Evolutionary conservation across 2,888 invertebrate genomes (phyloP).

Genomic region (Julus scandinavius): DNA sequence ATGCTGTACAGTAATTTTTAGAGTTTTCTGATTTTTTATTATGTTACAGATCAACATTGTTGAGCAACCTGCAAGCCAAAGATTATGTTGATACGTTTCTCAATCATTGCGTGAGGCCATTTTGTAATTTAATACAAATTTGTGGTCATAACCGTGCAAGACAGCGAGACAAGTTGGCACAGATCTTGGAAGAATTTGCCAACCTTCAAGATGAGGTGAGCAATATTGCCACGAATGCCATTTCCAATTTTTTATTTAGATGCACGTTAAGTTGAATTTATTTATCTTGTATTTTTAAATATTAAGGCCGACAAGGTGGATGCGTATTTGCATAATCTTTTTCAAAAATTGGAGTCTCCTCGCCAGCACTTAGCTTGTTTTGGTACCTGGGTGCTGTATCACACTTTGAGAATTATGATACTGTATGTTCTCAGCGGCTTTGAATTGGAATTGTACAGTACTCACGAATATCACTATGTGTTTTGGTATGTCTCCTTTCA

Average conservation of each 20-base stretch:
- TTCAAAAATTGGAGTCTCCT: conserved; percentile 75
- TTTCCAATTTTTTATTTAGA: background rate
- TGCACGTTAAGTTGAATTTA: background rate
- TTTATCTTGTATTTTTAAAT: conserved; percentile 55
- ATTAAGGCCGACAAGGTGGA: conserved; percentile 88
- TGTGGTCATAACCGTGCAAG: conserved; percentile 96
- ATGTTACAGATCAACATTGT: conserved; percentile 57
- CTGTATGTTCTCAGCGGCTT: conserved; percentile 93
- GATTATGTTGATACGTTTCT: conserved; percentile 91
- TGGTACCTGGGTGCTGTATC: conserved; percentile 95
- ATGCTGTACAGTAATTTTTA: background rate
- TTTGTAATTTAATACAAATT: conserved; percentile 85
- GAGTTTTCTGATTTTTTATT: background rate
- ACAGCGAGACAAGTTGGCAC: conserved; percentile 91
- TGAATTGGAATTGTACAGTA: conserved; percentile 93
- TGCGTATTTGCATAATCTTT: conserved; percentile 78
- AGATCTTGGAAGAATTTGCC: conserved; percentile 89
- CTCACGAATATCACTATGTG: conserved; percentile 95
- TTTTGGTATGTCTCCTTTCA: conserved; percentile 77
- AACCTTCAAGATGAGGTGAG: conserved; percentile 89
- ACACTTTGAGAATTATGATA: conserved; percentile 91
- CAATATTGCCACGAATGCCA: background rate
- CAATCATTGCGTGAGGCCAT: conserved; percentile 84
- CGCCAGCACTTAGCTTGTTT: conserved; percentile 84
- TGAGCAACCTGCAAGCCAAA: conserved; percentile 72